Conservation (phyloP, 2,113 vertebrate species). For the Dasypus novemcinctus region DNA sequence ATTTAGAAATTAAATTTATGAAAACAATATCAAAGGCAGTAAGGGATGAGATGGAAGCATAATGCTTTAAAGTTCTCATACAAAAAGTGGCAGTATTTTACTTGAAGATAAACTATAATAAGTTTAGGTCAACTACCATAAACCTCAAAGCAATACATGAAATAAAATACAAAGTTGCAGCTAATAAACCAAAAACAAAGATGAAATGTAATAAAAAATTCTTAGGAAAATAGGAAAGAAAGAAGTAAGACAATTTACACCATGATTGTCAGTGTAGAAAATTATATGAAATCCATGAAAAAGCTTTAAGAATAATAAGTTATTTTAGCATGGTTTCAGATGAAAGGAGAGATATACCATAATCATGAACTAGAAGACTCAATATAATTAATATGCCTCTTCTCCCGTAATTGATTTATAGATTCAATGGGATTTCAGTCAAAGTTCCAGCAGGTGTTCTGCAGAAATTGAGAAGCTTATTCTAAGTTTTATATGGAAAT, state of each 20-base stretch:
- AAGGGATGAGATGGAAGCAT: background rate
- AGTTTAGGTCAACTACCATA: background rate
- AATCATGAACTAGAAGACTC: background rate
- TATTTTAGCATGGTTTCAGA: background rate
- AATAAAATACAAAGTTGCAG: background rate
- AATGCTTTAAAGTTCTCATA: background rate
- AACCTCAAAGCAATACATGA: background rate
- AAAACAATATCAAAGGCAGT: background rate
- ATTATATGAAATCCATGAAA: background rate
- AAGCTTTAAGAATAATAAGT: background rate
- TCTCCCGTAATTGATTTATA: background rate
- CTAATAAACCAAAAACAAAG: background rate
- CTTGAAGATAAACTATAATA: background rate
- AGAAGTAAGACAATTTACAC: background rate
- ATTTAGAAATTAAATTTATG: background rate
- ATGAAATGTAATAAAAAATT: background rate
- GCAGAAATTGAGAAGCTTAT: background rate
- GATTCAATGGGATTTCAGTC: background rate
- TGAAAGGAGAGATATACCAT: background rate
- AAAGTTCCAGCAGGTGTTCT: background rate
- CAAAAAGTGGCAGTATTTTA: background rate
- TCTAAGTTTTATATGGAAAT: background rate
- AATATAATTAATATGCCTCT: background rate
- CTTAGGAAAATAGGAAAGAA: background rate
- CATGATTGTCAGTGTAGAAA: background rate